Evolutionary conservation across 1,140 invertebrate species (phyloP).

Genomic region (Philotrypesis tridentata): DNA sequence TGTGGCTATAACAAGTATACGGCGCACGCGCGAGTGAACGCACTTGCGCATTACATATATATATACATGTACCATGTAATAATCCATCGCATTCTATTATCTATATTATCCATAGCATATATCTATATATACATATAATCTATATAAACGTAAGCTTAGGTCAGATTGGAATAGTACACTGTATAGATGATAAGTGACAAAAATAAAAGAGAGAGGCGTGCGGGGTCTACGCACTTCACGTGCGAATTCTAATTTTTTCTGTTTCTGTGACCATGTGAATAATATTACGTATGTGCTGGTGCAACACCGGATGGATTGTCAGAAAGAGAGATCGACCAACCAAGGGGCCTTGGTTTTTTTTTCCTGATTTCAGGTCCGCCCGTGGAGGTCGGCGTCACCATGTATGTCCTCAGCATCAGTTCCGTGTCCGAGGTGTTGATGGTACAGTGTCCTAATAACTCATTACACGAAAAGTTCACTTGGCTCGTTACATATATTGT

Average conservation of each 20-base stretch:
- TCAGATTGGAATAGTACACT: neutral
- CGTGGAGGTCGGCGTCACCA: slow-evolving; percentile 96
- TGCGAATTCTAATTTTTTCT: too few relatives aligned
- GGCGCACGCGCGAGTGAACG: slow-evolving; percentile 37
- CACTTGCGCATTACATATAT: neutral
- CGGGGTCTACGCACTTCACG: neutral
- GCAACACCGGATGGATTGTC: slow-evolving; percentile 36
- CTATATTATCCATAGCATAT: too few relatives aligned
- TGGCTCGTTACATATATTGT: slow-evolving; percentile 53
- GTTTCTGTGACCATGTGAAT: too few relatives aligned
- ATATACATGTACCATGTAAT: too few relatives aligned
- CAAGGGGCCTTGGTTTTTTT: slow-evolving; percentile 41
- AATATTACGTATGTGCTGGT: neutral
- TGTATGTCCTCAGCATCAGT: slow-evolving; percentile 98
- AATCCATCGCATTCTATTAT: too few relatives aligned
- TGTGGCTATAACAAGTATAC: too few relatives aligned
- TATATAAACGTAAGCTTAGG: neutral
- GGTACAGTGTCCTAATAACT: slow-evolving; percentile 80
- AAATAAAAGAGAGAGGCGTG: neutral
- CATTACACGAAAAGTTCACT: slow-evolving; percentile 64
- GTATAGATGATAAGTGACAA: neutral
- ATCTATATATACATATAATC: too few relatives aligned
- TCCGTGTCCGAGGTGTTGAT: slow-evolving; percentile 98
- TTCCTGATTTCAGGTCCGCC: slow-evolving; percentile 90
- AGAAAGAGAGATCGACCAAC: slow-evolving; percentile 31